These are phyloP conservation scores for Cephonodes hylas DNA, from an alignment of 2,888 invertebrate genomes.

Conservation along the genomic window DNA sequence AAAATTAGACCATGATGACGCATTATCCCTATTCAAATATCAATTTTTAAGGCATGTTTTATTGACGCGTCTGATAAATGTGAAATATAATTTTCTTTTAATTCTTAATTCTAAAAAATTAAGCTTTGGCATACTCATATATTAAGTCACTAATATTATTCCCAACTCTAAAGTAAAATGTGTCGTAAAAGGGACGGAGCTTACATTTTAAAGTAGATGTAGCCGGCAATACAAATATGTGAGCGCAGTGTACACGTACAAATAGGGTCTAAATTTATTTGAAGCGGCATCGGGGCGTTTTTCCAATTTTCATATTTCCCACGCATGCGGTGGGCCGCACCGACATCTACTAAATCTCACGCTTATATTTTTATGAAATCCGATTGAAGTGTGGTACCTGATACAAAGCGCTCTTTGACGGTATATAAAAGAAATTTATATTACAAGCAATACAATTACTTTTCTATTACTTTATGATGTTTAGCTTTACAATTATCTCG, in stretches of 20 bases:
- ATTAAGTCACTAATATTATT: background rate
- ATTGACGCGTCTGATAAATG: no score
- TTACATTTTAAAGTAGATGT: background rate
- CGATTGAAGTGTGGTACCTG: slow-evolving; percentile 58
- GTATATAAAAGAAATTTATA: background rate
- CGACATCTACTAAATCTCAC: slow-evolving; percentile 61
- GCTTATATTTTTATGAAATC: slow-evolving; percentile 68
- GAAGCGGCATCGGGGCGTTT: slow-evolving; percentile 54
- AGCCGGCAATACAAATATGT: background rate
- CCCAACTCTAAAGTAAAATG: background rate
- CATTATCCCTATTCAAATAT: no score
- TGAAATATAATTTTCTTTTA: no score
- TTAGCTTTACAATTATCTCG: no score
- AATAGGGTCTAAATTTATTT: slow-evolving; percentile 57
- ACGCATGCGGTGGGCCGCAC: slow-evolving; percentile 46
- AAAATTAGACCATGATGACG: no score
- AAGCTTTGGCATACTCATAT: no score
- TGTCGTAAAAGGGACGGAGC: background rate
- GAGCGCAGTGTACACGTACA: background rate
- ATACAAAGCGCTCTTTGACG: slow-evolving; percentile 19
- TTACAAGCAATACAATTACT: no score
- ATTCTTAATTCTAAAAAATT: no score
- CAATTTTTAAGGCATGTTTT: no score
- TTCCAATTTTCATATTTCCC: slow-evolving; percentile 79
- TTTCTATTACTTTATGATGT: no score